Evolutionary conservation across 1,140 invertebrate species (phyloP).

Genomic region (Scaptodrosophila lebanonensis): DNA sequence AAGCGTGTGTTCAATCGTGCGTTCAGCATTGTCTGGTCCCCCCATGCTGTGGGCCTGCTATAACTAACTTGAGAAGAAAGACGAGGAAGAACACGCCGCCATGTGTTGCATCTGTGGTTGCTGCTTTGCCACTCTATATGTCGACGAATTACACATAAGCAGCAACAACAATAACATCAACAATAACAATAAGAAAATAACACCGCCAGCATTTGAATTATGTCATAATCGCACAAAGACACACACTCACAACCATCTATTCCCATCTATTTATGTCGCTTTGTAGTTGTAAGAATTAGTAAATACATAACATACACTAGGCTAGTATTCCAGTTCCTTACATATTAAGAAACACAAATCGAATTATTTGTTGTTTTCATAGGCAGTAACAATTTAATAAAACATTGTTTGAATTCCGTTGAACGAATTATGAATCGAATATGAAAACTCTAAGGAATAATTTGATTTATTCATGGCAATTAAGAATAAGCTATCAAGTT

Average conservation of each 20-base stretch:
- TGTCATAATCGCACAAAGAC: constrained; percentile 12
- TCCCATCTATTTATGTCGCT: constrained; percentile 25
- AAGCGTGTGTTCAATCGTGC: constrained; percentile 62
- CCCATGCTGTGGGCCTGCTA: constrained; percentile 66
- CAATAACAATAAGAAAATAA: too few relatives aligned
- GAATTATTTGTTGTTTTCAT: constrained; percentile 36
- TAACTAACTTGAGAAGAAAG: constrained; percentile 14
- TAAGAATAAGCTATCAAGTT: too few relatives aligned
- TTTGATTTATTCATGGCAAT: too few relatives aligned
- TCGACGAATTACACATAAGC: constrained; percentile 11
- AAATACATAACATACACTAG: too few relatives aligned
- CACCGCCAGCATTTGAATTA: constrained; percentile 35
- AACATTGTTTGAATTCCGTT: constrained; percentile 32
- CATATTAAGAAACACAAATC: constrained; percentile 22
- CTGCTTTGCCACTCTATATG: background rate
- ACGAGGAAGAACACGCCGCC: too few relatives aligned
- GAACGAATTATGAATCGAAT: too few relatives aligned
- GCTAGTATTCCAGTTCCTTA: constrained; percentile 53
- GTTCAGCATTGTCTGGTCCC: constrained; percentile 65
- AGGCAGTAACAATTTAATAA: constrained; percentile 34
- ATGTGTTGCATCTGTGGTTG: background rate
- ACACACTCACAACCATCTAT: constrained; percentile 5
- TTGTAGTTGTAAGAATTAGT: constrained; percentile 35
- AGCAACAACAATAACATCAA: background rate
- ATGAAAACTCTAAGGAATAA: too few relatives aligned